A percentile compares a stretch with the other conserved stretches of the same genome.
phyloP scores from a whole-genome alignment of 1,140 invertebrate genomes.

The Papilio xuthus region DNA sequence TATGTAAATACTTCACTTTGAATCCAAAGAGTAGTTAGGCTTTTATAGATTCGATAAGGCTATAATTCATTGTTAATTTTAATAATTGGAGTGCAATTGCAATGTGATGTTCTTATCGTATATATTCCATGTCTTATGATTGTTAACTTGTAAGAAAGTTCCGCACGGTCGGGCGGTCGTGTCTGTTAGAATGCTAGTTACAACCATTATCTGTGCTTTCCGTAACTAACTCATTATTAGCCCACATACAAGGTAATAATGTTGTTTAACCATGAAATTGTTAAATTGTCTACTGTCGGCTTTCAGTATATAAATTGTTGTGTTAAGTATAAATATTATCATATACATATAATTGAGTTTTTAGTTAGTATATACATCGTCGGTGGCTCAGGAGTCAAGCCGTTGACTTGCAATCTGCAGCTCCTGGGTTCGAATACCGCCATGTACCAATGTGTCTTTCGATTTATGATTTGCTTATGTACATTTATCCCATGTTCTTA shows the following conservation, averaged over 20 bases:
- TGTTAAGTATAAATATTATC: neutral
- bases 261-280: conserved; percentile 18
- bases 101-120: neutral
- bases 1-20: neutral
- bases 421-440: no score
- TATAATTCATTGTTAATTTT: neutral
- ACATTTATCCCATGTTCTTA: no score
- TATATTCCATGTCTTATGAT: neutral
- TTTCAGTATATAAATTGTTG: neutral
- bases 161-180: conserved; percentile 6
- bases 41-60: neutral
- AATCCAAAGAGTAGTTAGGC: neutral
- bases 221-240: conserved; percentile 20
- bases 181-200: neutral
- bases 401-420: no score
- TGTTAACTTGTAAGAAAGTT: conserved; percentile 22
- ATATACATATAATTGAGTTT: no score
- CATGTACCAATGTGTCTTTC: no score
- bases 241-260: conserved; percentile 20
- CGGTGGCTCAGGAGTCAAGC: no score
- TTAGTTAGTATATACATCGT: no score
- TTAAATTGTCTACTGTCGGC: neutral
- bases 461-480: no score
- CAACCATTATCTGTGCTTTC: conserved; percentile 6
- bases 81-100: neutral